Evolutionary conservation across 2,797 vertebrate species (phyloP), one percentile per base, ranked within the genome.

Genomic region (Takifugu rubripes): DNA sequence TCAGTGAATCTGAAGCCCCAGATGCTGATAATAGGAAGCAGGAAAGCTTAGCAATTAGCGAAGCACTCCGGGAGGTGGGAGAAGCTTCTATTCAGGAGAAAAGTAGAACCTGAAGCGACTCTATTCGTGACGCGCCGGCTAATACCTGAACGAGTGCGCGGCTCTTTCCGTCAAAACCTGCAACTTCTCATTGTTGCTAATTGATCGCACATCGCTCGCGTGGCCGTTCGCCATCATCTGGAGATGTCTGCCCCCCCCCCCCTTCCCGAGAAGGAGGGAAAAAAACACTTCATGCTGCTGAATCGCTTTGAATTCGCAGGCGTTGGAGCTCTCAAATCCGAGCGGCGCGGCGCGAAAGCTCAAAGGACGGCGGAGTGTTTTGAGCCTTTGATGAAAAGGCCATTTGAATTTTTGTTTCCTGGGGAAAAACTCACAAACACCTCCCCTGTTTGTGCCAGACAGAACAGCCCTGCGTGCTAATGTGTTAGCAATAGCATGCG

Each of bases 341-440:
- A 76, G 57, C 61, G 56, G 24, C 57, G 57, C 25, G 36, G 49
- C 8, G 49, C 17, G 59, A 58, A 50, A 73, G 56, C 54, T 68
- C 52, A 59, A 68, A 78, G 72, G 71, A 75, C 56, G 61, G 49
- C 51, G 27, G 5, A 56, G 49, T 21, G 49, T 54, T 68, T 70
- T 36, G 1, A 25, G 56, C 45, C 69, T 75, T 21, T 73, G 64
- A 80, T 73, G 52, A 75, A 77, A 77, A 61, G 60, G 72, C 52
- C 56, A 66, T 66, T 75, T 66, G 25, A 60, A 64, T 66, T 51
- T 58, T 49, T 40, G 21, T 9, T 0, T 33, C 24, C 25, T 47
- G 56, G 24, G 66, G 61, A 64, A 63, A 45, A 61, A 10, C 57
- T 46, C 11, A 47, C 36, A 31, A 44, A 49, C 47, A 44, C 25